phyloP scores from a whole-genome alignment of 2,797 vertebrate species.

The Taenioides sp. region DNA sequence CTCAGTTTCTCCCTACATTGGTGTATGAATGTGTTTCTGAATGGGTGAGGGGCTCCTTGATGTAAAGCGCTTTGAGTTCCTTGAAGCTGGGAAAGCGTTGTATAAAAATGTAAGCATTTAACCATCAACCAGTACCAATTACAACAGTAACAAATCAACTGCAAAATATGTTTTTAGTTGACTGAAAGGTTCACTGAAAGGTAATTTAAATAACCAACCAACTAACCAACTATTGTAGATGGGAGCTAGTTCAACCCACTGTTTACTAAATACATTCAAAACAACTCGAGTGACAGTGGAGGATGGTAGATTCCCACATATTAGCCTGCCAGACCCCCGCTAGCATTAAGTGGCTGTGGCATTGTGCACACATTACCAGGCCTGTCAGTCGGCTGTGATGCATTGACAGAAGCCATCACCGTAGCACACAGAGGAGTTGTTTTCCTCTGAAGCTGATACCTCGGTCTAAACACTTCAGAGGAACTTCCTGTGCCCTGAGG shows the following conservation, averaged over 20 bases:
- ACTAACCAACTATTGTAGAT: not conserved
- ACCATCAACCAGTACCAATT: no score
- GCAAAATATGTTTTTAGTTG: no score
- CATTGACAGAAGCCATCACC: slow-evolving; percentile 42
- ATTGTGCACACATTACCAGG: slow-evolving; percentile 10
- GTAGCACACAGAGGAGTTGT: slow-evolving; percentile 29
- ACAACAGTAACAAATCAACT: not conserved
- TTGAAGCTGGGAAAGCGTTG: no score
- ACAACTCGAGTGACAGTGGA: not conserved
- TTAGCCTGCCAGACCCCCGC: not conserved
- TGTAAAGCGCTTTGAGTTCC: no score
- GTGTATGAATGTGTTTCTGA: no score
- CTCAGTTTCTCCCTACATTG: no score
- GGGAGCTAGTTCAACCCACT: not conserved
- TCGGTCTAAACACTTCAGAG: slow-evolving; percentile 45
- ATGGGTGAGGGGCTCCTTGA: no score
- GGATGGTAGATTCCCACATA: not conserved
- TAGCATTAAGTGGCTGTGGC: not conserved
- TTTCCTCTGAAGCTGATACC: slow-evolving; percentile 55
- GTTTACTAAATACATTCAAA: not conserved
- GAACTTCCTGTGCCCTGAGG: slow-evolving; percentile 55
- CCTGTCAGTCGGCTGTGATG: slow-evolving; percentile 17
- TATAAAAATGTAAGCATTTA: no score
- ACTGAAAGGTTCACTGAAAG: no score
- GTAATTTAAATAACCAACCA: not conserved